Percentiles rank a stretch among this genome's conserved stretches.
Conservation (phyloP, 2,888 invertebrate genomes). For the Macrostomum cliftonense region DNA sequence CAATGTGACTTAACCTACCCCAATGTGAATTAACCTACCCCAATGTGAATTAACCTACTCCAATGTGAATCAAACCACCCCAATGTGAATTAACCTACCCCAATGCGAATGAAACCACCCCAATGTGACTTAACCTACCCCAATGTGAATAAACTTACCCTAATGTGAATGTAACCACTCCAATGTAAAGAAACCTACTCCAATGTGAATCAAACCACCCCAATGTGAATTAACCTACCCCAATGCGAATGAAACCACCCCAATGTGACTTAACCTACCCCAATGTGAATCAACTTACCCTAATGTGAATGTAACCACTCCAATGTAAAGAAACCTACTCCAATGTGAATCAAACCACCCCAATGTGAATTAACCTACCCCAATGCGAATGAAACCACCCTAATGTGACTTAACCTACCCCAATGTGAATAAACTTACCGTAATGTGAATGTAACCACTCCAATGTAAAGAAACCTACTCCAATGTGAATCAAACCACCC, state of each 20-base stretch:
- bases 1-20: no score
- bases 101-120: no score
- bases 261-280: no score
- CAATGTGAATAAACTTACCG: constrained; percentile 44
- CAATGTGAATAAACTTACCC: constrained; percentile 48
- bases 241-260: constrained; percentile 44
- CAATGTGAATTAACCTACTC: constrained; percentile 44
- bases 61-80: no score
- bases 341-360: constrained; percentile 45
- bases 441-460: no score
- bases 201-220: constrained; percentile 44
- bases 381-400: no score
- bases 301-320: no score
- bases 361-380: constrained; percentile 44
- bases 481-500: constrained; percentile 45
- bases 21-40: constrained; percentile 46
- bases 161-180: no score
- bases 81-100: constrained; percentile 45
- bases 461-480: constrained; percentile 27
- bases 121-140: no score
- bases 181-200: constrained; percentile 27
- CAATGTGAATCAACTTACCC: constrained; percentile 44
- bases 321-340: constrained; percentile 27
- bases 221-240: no score
- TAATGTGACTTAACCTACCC: constrained; percentile 42